Conservation (phyloP, 2,888 invertebrate genomes). For the Bimastos eiseni region DNA sequence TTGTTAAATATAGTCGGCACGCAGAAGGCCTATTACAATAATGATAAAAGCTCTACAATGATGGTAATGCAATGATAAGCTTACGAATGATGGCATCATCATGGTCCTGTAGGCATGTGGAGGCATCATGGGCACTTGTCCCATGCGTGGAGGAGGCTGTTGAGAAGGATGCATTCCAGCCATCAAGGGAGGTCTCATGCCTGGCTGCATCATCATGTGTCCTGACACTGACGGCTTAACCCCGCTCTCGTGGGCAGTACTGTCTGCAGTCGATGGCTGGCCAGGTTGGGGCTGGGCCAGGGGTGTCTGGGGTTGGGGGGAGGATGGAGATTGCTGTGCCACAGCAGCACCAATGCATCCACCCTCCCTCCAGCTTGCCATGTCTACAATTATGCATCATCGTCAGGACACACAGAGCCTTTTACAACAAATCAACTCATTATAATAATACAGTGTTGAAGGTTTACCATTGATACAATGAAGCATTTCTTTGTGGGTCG, state of each 20-base stretch:
- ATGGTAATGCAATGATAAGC: neutral
- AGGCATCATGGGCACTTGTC: constrained; percentile 56
- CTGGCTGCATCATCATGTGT: constrained; percentile 9
- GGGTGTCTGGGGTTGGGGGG: neutral
- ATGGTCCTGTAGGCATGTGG: constrained; percentile 40
- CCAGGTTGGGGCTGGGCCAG: constrained; percentile 13
- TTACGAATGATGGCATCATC: constrained; percentile 33
- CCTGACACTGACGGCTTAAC: neutral
- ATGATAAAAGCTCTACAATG: neutral
- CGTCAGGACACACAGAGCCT: neutral
- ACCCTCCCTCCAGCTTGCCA: constrained; percentile 87
- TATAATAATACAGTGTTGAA: neutral
- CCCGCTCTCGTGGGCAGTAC: neutral
- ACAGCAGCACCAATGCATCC: constrained; percentile 65
- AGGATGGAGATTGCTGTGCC: constrained; percentile 18
- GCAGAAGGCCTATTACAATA: neutral
- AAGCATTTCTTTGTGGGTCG: neutral
- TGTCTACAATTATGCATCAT: constrained; percentile 64
- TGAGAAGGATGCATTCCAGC: constrained; percentile 36
- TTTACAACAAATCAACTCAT: neutral
- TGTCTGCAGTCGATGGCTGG: neutral
- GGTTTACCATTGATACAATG: neutral
- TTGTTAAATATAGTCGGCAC: neutral
- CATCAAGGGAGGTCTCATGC: constrained; percentile 16
- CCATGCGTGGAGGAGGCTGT: constrained; percentile 40